Base-by-base conservation (phyloP, 2,113 vertebrate genomes). In the Emydura subglobosa region DNA sequence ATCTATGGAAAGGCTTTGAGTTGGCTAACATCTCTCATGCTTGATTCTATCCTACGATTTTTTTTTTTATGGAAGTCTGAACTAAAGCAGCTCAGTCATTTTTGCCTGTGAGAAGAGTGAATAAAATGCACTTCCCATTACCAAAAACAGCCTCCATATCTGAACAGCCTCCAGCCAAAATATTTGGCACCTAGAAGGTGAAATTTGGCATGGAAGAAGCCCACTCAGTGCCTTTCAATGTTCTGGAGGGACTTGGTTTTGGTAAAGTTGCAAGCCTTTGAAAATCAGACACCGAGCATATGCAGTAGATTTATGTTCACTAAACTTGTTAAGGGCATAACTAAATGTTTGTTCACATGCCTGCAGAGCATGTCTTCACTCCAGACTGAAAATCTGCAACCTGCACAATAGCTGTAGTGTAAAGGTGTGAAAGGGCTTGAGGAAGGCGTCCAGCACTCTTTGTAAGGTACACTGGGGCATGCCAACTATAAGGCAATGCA, bases 181-280 rank as follows among this genome's bases (percentile, higher is more conserved):
- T 3, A 10, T 11, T 53, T 0, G 0, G 4, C 25, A n/a, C 5
- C 0, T 0, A 4, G 3, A 83, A 94, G 87, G 3, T 57, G 21
- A 94, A 83, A 72, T 72, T 47, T 50, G 78, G 44, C 5, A 19
- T 47, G 2, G 59, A 44, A 92, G 79, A 39, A 53, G 29, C 59
- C 59, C 6, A 2, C 13, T 61, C 29, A 31, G 61, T 10, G 31
- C 14, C 61, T 68, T 68, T 68, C 61, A 68, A 19, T 29, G 34
- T 50, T 31, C 55, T 47, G 14, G 22, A 21, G 25, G 54, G 68
- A 11, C 1, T 4, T 79, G 7, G 1, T 85, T 93, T 93, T 76
- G 55, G 61, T n/a, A 50, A 54, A 22, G 22, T 10, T 27, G 61
- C 31, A 68, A n/a, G 31, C 14, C 61, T 68, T 68, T 68, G 61